Evolutionary conservation across 2,888 invertebrate species (phyloP).

Genomic region (Scaptodrosophila latifasciaeformis): DNA sequence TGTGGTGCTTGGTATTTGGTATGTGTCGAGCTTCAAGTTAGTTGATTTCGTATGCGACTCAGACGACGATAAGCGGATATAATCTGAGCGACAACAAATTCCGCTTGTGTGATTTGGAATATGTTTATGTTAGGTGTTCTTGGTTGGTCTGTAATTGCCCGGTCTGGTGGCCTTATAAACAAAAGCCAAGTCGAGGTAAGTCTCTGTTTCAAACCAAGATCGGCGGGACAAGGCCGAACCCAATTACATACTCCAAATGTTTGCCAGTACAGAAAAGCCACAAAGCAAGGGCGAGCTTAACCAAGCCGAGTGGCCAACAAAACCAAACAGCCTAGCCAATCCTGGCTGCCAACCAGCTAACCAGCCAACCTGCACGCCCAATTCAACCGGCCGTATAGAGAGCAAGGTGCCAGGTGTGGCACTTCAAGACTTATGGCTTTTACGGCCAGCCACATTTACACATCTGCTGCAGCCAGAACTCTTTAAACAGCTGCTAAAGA

Average conservation of each 20-base stretch:
- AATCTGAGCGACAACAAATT: conserved; percentile 4
- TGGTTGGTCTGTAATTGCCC: conserved; percentile 16
- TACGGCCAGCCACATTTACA: conserved; percentile 18
- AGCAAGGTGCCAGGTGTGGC: background rate
- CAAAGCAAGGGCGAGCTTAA: conserved; percentile 4
- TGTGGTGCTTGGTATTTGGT: too few species aligned
- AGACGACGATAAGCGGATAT: conserved; percentile 9
- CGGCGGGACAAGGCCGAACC: background rate
- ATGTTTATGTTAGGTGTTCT: background rate
- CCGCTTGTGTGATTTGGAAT: background rate
- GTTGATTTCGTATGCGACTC: conserved; percentile 31
- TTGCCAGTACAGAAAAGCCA: background rate
- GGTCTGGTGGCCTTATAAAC: background rate
- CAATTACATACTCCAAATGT: conserved; percentile 1
- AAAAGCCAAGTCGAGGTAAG: background rate
- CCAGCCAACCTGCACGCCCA: background rate
- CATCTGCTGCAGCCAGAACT: too few species aligned
- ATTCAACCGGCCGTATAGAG: too few species aligned
- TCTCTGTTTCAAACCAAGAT: too few species aligned
- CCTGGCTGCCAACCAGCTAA: conserved; percentile 3
- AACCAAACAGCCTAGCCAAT: background rate
- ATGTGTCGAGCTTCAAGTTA: background rate
- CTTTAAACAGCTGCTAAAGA: too few species aligned
- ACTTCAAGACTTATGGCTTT: conserved; percentile 24
- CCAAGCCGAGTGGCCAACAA: conserved; percentile 11